These are phyloP conservation scores for Melanotaenia boesemani DNA, from an alignment of 2,797 vertebrate species.

Conservation along the genomic window DNA sequence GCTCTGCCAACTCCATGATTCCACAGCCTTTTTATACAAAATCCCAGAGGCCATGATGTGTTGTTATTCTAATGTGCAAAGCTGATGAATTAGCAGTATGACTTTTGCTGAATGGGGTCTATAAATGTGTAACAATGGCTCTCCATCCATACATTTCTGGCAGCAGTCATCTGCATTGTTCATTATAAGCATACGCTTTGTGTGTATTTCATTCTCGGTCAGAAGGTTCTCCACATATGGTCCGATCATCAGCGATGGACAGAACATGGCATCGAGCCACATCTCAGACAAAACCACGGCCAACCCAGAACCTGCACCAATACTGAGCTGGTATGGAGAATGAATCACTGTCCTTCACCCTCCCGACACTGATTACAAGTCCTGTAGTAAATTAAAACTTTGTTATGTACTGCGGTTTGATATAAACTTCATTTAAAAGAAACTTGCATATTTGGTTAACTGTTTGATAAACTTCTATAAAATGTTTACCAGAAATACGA, in stretches of 20 bases:
- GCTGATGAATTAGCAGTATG: slow-evolving; percentile 84
- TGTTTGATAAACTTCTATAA: not conserved
- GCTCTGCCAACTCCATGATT: slow-evolving; percentile 73
- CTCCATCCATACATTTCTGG: slow-evolving; percentile 84
- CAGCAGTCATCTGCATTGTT: slow-evolving; percentile 76
- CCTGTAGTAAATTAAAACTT: too few species aligned
- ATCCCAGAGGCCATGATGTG: slow-evolving; percentile 63
- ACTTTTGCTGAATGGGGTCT: slow-evolving; percentile 81
- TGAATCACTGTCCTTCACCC: not conserved
- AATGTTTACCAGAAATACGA: not conserved
- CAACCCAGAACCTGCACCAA: slow-evolving; percentile 34
- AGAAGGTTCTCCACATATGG: slow-evolving; percentile 75
- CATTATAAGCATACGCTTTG: slow-evolving; percentile 74
- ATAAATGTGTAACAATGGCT: slow-evolving; percentile 78
- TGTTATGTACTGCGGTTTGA: too few species aligned
- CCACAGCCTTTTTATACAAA: slow-evolving; percentile 80
- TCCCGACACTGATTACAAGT: not conserved
- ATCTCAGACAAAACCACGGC: slow-evolving; percentile 34
- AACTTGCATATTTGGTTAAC: too few species aligned
- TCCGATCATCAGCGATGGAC: slow-evolving; percentile 48
- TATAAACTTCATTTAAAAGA: too few species aligned
- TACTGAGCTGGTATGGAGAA: slow-evolving; percentile 14
- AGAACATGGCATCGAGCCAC: slow-evolving; percentile 25
- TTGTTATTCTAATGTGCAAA: slow-evolving; percentile 85
- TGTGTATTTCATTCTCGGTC: slow-evolving; percentile 53